phyloP scores from a whole-genome alignment of 2,113 vertebrate species.

The Xiphias gladius region DNA sequence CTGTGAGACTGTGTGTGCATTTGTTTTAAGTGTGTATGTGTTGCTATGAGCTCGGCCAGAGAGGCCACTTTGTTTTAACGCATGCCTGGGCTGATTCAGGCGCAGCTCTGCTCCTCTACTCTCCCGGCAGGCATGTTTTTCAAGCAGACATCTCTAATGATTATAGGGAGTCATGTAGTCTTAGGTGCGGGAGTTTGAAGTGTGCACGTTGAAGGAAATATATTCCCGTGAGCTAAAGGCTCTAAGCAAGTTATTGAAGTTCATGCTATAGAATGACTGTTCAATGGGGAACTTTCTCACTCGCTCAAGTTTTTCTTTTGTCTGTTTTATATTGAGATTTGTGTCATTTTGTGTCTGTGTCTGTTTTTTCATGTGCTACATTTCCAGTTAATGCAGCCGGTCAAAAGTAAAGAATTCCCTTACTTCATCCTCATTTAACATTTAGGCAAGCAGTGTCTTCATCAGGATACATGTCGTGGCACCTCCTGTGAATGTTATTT shows the following conservation, averaged over 20 bases:
- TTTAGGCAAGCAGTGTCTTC: conserved; percentile 68
- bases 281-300: conserved; percentile 23
- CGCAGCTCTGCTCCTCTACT: conserved; percentile 69
- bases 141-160: conserved; percentile 78
- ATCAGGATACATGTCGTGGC: conserved; percentile 61
- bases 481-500: conserved; percentile 67
- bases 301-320: neutral
- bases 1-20: conserved; percentile 28
- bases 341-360: neutral
- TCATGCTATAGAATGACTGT: conserved; percentile 3
- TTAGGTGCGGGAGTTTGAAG: conserved; percentile 52
- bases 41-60: conserved; percentile 64
- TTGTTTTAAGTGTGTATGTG: conserved; percentile 55
- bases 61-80: conserved; percentile 83
- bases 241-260: conserved; percentile 16
- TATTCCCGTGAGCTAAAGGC: conserved; percentile 26
- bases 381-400: conserved; percentile 21
- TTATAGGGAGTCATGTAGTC: conserved; percentile 75
- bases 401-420: conserved; percentile 37
- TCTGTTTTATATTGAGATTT: conserved; percentile 3
- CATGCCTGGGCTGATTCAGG: conserved; percentile 85
- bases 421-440: conserved; percentile 55
- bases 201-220: neutral
- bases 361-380: conserved; percentile 1
- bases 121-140: conserved; percentile 80